phyloP scores from a whole-genome alignment of 2,888 invertebrate genomes.

The Latheticus oryzae region DNA sequence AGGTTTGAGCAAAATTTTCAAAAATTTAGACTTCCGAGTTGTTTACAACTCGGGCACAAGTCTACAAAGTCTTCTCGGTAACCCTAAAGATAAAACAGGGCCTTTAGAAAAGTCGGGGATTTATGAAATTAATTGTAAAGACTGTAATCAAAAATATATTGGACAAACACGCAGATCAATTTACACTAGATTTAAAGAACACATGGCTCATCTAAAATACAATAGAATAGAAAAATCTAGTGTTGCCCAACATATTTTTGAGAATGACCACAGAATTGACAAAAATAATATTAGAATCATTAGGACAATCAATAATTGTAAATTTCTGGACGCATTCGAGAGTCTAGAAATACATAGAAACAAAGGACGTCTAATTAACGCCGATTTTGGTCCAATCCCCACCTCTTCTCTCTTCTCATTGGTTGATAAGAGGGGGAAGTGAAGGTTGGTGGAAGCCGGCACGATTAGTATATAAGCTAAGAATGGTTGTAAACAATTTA shows the following conservation, averaged over 20 bases:
- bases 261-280: background rate
- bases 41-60: too few species aligned
- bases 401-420: background rate
- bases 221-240: slow-evolving; percentile 1
- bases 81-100: background rate
- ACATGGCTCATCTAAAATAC: background rate
- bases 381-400: background rate
- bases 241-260: slow-evolving; percentile 1
- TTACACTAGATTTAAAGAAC: slow-evolving; percentile 4
- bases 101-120: slow-evolving; percentile 1
- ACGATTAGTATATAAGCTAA: slow-evolving; percentile 1
- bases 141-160: slow-evolving; percentile 2
- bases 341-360: background rate
- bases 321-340: slow-evolving; percentile 1
- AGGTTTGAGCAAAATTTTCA: too few species aligned
- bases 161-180: slow-evolving; percentile 1
- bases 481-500: too few species aligned
- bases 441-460: too few species aligned
- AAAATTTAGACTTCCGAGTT: too few species aligned
- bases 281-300: background rate
- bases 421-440: too few species aligned
- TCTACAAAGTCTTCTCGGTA: background rate
- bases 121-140: background rate
- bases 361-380: background rate
- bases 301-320: slow-evolving; percentile 1